Evolutionary conservation across 2,113 vertebrate species (phyloP), one percentile per base, ranked within the genome.

Genomic region (Vimba vimba): DNA sequence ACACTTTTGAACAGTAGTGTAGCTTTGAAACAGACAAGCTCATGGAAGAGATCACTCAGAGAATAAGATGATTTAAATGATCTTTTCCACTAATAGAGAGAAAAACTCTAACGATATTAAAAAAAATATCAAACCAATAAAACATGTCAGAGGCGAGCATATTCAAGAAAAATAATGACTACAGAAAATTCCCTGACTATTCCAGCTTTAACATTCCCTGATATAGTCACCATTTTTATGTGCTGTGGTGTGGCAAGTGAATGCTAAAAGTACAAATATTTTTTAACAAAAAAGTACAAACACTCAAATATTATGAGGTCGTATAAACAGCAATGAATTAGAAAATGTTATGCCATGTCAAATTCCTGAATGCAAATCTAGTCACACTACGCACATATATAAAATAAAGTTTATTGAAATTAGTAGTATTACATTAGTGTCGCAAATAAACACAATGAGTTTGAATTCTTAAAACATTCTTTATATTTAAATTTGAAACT

Each of bases 401-500:
- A 86, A 68, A 87, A 82, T 80, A 85, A 87, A 60, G 66, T 68
- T 86, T 85, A 88, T 82, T 86, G 85, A 81, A 84, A 86, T 86
- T 82, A 86, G 85, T 84, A 85, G 71, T 71, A 86, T 86, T 85
- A 86, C 88, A 89, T 88, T 82, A 88, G 83, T 79, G 71, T 88
- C 47, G 96, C 94, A 94, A 94, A 96, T 95, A 96, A 95, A 96
- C 95, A 92, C 93, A 93, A 94, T 94, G 93, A 96, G 95, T 94
- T 95, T 96, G 96, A 93, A 74, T 94, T 96, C 95, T 97, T 98
- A 98, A 98, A 99, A 98, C 96, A 97, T 97, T 98, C 95, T 96
- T 96, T 97, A 97, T 97, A 97, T 97, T 98, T 98, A 98, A 98
- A 98, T 98, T 94, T 96, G 95, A 97, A 97, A 96, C 96, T 98